Conservation (phyloP, 2,888 invertebrate species). For the Tuta absoluta region DNA sequence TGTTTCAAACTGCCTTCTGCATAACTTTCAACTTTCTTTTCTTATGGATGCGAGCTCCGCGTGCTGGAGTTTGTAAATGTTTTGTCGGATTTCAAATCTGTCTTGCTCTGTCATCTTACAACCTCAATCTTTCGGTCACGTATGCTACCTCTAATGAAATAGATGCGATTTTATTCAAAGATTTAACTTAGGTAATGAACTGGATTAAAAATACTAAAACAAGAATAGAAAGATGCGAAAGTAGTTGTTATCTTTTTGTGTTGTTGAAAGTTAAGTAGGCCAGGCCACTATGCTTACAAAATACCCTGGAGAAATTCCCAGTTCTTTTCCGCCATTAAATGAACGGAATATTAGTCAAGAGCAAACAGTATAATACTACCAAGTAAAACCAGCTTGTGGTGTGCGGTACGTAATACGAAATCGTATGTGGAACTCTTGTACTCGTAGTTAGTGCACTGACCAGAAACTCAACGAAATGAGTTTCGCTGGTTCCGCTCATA, state of each 20-base stretch:
- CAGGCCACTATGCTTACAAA: conserved; percentile 7
- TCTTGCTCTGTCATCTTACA: not conserved
- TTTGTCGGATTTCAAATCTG: conserved; percentile 19
- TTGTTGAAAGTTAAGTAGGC: conserved; percentile 1
- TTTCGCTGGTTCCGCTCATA: conserved; percentile 11
- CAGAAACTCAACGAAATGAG: conserved; percentile 23
- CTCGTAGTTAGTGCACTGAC: conserved; percentile 16
- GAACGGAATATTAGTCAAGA: not conserved
- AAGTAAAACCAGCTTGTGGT: not conserved
- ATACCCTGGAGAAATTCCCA: conserved; percentile 7
- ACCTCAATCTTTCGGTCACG: not conserved
- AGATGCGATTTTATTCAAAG: not conserved
- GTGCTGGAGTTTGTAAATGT: conserved; percentile 10
- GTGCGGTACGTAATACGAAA: not conserved
- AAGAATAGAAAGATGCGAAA: not conserved
- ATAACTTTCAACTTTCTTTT: conserved; percentile 32
- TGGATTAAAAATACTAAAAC: not conserved
- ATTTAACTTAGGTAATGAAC: not conserved
- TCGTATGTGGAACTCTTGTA: conserved; percentile 15
- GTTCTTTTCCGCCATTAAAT: not conserved
- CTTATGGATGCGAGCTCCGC: conserved; percentile 31
- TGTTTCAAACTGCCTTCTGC: conserved; percentile 44
- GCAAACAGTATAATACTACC: conserved; percentile 4
- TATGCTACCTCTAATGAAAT: not conserved
- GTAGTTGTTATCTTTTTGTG: conserved; percentile 5